Conservation (phyloP, 2,113 vertebrate species). For the Cyphomyrus discorhynchus region DNA sequence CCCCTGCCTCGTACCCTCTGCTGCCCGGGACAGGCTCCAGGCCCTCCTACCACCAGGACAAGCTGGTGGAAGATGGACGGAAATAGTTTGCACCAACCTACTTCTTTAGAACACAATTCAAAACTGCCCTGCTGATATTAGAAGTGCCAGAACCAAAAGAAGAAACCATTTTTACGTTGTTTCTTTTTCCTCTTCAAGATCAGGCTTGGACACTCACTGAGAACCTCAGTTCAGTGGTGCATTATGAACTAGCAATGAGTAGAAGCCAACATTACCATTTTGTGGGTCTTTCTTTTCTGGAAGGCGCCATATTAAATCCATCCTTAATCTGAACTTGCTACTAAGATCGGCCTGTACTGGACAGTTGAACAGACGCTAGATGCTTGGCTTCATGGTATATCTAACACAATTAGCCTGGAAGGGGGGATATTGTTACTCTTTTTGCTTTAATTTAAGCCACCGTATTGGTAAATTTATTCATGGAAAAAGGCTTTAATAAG, state of each 20-base stretch:
- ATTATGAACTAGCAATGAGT: not conserved
- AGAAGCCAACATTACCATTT: not conserved
- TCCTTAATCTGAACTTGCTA: not conserved
- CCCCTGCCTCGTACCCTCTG: not conserved
- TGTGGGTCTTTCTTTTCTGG: not conserved
- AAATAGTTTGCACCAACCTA: not conserved
- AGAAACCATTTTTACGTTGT: not conserved
- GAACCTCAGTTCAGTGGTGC: not conserved
- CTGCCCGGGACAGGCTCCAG: not conserved
- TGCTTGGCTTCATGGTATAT: not conserved
- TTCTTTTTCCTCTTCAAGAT: not conserved
- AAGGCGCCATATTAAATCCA: not conserved
- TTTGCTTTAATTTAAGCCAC: not conserved
- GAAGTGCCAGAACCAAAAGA: not conserved
- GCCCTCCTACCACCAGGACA: not conserved
- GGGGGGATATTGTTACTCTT: not conserved
- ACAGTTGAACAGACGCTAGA: not conserved
- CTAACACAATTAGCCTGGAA: not conserved
- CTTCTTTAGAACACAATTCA: not conserved
- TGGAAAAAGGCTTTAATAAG: not conserved
- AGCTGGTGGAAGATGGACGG: not conserved
- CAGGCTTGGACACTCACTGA: not conserved
- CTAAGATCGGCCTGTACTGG: not conserved
- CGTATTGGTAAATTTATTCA: constrained; percentile 1
- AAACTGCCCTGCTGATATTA: not conserved